Conservation (phyloP, 2,113 vertebrate genomes). For the Heterotilapia buettikoferi region DNA sequence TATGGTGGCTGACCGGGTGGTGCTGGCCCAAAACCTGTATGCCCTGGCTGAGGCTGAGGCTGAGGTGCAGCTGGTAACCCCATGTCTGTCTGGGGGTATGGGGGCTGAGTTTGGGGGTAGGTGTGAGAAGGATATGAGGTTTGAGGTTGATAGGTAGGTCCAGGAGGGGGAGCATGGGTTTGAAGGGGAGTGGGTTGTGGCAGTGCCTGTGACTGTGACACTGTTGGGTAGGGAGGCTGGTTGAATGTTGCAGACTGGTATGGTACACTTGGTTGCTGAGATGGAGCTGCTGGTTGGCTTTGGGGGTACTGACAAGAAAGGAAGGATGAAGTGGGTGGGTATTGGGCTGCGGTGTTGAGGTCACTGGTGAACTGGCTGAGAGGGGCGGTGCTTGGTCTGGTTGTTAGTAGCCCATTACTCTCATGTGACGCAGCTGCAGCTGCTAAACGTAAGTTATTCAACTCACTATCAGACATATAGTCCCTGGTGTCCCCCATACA, state of each 20-base stretch:
- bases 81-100: conserved; percentile 81
- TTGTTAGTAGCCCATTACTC: conserved; percentile 65
- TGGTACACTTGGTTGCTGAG: conserved; percentile 62
- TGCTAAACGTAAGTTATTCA: conserved; percentile 85
- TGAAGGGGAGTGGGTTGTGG: conserved; percentile 82
- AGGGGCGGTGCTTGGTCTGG: conserved; percentile 73
- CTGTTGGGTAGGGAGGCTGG: conserved; percentile 80
- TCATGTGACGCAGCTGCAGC: conserved; percentile 79
- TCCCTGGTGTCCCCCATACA: conserved; percentile 88
- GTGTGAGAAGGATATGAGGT: conserved; percentile 76
- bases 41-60: conserved; percentile 69
- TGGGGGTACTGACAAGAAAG: conserved; percentile 80
- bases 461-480: conserved; percentile 94
- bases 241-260: conserved; percentile 81
- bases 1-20: conserved; percentile 76
- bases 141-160: conserved; percentile 77
- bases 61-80: conserved; percentile 71
- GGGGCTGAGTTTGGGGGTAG: conserved; percentile 74
- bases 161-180: conserved; percentile 70
- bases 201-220: conserved; percentile 74
- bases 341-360: conserved; percentile 73
- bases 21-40: conserved; percentile 79
- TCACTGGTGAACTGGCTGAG: conserved; percentile 81
- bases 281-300: conserved; percentile 64
- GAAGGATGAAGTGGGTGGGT: conserved; percentile 77